Base-by-base conservation (phyloP, 2,888 invertebrate species). In the Drosophila neotestacea region DNA sequence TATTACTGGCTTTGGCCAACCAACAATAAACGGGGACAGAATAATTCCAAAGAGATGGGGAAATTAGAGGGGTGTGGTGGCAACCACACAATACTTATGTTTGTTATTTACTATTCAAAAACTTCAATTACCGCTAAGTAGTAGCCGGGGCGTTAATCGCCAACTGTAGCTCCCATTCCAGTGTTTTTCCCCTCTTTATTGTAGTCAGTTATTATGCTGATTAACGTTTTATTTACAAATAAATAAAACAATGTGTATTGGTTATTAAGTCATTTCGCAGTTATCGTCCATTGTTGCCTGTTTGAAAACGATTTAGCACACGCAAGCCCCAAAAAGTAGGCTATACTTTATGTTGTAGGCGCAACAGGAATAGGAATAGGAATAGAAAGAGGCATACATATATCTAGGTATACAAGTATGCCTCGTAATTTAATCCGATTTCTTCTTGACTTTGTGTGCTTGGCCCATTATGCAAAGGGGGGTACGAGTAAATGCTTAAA, bases 41-140 rank as follows among this genome's bases (percentile, higher is more conserved):
- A 22, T 27, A 11, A 16, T 4, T 13, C 16, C 5, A 34, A 16
- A 2, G 38, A 51, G 44, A 2, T 7, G 4, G 34, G 48, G 27
- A 34, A 1, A 4, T 10, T 27, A 6, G 22, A 16, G 28, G 13
- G 13, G 10, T 6, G 30, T 9, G 28, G 5, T 22, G 9, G 27
- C 16, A 30, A 30, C 60, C 65, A 48, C 65, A 50, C 59, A 51
- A 46, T 46, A 13, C 59, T 34, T 32, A 48, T 28, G 56, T 59
- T 51, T 64, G 67, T 78, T 80, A 85, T 84, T 83, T 77, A 81
- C 86, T 81, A 84, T 85, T 82, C 82, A 84, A 85, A 85, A 87
- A 85, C 79, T 83, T 79, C 75, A 87, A 85, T 87, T 85, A 85
- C 73, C 77, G 71, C 70, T 73, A 79, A 83, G 83, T 79, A 81